These are phyloP conservation scores for Ophion slaviceki DNA, from an alignment of 2,888 invertebrate genomes.

Conservation along the genomic window DNA sequence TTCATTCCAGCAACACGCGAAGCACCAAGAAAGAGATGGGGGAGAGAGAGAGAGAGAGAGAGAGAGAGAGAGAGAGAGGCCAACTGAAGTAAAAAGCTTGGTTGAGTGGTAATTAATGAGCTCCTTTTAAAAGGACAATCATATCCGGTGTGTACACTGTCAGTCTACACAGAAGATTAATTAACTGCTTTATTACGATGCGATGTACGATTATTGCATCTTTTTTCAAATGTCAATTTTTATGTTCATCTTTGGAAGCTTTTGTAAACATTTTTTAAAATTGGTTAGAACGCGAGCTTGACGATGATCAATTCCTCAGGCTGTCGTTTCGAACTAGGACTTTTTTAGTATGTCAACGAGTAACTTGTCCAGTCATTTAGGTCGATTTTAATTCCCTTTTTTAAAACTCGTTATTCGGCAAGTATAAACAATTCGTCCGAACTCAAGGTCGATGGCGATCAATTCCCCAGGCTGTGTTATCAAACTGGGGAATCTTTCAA, in stretches of 20 bases:
- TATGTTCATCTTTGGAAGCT: not conserved
- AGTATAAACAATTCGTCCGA: not conserved
- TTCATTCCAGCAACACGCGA: not conserved
- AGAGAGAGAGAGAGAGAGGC: not conserved
- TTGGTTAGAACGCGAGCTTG: not conserved
- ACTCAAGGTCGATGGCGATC: not conserved
- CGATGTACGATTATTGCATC: not conserved
- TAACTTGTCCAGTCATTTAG: not conserved
- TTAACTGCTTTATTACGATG: too few relatives aligned
- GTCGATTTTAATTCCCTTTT: not conserved
- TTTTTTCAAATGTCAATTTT: not conserved
- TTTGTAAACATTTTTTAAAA: too few relatives aligned
- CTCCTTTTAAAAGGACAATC: not conserved
- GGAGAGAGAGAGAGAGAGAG: not conserved
- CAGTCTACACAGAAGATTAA: not conserved
- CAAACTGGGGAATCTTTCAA: not conserved
- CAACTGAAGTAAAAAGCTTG: slow-evolving; percentile 15
- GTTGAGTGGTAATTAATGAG: not conserved
- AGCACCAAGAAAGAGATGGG: not conserved
- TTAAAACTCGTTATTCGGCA: not conserved
- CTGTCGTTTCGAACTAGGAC: not conserved
- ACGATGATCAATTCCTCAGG: not conserved
- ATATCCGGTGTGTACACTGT: not conserved
- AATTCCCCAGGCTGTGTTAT: not conserved
- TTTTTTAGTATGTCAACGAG: not conserved